These are phyloP conservation scores for Eucidaris tribuloides DNA, from an alignment of 35 echinoderm and acorn worm species.

Conservation along the genomic window DNA sequence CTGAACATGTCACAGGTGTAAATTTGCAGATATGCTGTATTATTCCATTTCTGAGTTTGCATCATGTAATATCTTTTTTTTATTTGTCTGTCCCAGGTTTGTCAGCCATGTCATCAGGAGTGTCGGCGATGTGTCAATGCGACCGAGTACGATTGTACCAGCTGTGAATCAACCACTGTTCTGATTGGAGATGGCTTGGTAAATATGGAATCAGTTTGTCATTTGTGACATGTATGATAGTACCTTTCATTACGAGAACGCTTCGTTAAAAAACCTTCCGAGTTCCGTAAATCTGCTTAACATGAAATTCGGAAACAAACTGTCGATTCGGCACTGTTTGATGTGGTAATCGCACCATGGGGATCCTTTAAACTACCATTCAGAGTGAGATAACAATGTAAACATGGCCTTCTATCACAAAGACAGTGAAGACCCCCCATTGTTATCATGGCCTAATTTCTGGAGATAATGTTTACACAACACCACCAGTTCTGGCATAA, in stretches of 20 bases:
- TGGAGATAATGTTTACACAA: too few relatives aligned
- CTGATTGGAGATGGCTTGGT: background rate
- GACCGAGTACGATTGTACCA: background rate
- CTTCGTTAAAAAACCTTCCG: too few relatives aligned
- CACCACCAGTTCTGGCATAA: too few relatives aligned
- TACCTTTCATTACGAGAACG: too few relatives aligned
- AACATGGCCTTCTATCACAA: too few relatives aligned
- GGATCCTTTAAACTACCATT: background rate
- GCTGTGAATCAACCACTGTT: background rate
- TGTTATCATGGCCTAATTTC: too few relatives aligned
- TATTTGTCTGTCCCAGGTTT: background rate
- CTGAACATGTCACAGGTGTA: background rate
- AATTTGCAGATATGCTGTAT: background rate
- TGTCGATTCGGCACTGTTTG: background rate
- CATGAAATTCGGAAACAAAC: background rate
- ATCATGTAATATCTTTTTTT: background rate
- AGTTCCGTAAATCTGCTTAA: background rate
- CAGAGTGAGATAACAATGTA: too few relatives aligned
- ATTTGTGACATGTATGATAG: background rate
- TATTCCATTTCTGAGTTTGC: background rate
- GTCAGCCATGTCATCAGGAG: background rate
- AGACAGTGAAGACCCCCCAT: too few relatives aligned
- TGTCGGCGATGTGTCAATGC: slow-evolving; percentile 2
- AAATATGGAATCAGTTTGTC: background rate
- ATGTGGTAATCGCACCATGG: background rate